Evolutionary conservation across 2,888 invertebrate species (phyloP), one percentile per base, ranked within the genome.

Genomic region (Theodoxus fluviatilis): DNA sequence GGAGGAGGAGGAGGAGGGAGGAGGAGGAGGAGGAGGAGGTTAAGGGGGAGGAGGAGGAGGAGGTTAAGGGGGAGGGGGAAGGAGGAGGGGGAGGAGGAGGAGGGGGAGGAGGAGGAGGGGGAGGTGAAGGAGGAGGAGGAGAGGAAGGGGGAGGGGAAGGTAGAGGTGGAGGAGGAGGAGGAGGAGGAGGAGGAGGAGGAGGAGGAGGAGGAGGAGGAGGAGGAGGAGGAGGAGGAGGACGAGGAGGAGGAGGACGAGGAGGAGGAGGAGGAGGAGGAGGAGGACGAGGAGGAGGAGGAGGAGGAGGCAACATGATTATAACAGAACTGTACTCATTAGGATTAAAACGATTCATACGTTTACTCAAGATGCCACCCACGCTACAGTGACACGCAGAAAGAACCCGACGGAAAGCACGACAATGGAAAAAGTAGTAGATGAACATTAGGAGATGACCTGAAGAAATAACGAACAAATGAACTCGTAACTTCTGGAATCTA

Each of bases 281-380:
- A 63, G 63, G 18, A 33, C 9, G 33, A 63, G 63, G 18, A 22
- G 35, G 33, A 63, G 63, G 18, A 33, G 35, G 9, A 63, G 63
- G 18, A 31, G 35, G 33, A 63, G 25, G 18, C 7, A 22, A 18
- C 15, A 15, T 15, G 6, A 15, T 15, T 18, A 28, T 63, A n/a
- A n/a, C n/a, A n/a, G n/a, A n/a, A n/a, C n/a, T n/a, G n/a, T n/a
- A n/a, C n/a, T n/a, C n/a, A n/a, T n/a, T n/a, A n/a, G n/a, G n/a
- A n/a, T n/a, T n/a, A n/a, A n/a, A n/a, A n/a, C n/a, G 9, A 28
- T 63, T 55, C 9, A 18, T 55, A n/a, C 55, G 7, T 55, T 55
- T 25, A 18, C 7, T 55, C 22, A 55, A 7, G 15, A n/a, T 55
- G 7, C 55, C 55, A 7, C 22, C 55, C 55, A 7, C 22, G 68